Evolutionary conservation across 2,888 invertebrate genomes (phyloP).

Genomic region (Apoderus coryli): DNA sequence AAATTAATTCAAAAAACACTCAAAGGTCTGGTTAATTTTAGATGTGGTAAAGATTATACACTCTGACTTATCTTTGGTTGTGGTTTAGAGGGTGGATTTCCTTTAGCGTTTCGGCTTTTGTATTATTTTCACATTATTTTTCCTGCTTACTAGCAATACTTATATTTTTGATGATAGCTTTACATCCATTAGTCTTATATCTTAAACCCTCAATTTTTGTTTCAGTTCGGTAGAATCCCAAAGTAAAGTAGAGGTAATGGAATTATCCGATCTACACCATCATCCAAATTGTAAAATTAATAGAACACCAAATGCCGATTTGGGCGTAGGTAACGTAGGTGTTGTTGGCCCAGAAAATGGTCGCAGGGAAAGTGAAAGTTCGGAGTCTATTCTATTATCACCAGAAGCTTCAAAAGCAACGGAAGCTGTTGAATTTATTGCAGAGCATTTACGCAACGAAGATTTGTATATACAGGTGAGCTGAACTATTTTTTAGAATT

Average conservation of each 20-base stretch:
- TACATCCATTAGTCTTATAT: too few species aligned
- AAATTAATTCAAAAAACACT: too few species aligned
- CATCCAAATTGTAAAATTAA: slow-evolving; percentile 94
- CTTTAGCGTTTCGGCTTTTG: too few species aligned
- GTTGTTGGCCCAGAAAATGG: slow-evolving; percentile 48
- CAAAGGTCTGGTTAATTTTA: too few species aligned
- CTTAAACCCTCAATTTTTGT: slow-evolving; percentile 10
- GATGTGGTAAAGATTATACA: too few species aligned
- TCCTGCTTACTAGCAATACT: too few species aligned
- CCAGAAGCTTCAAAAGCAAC: slow-evolving; percentile 92
- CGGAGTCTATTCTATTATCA: slow-evolving; percentile 77
- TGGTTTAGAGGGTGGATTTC: too few species aligned
- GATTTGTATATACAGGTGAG: slow-evolving; percentile 94
- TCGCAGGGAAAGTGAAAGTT: slow-evolving; percentile 78
- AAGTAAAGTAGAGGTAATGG: slow-evolving; percentile 86
- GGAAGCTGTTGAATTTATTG: slow-evolving; percentile 96
- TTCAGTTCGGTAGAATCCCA: slow-evolving; percentile 56
- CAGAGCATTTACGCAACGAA: slow-evolving; percentile 93
- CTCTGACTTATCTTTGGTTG: too few species aligned
- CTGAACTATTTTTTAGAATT: too few species aligned
- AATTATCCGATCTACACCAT: slow-evolving; percentile 86
- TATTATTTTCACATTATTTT: too few species aligned
- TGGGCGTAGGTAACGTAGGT: slow-evolving; percentile 35
- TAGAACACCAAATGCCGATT: slow-evolving; percentile 52
- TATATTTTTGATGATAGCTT: too few species aligned